Base-by-base conservation (phyloP, 1,140 invertebrate genomes). In the Nasonia giraulti region DNA sequence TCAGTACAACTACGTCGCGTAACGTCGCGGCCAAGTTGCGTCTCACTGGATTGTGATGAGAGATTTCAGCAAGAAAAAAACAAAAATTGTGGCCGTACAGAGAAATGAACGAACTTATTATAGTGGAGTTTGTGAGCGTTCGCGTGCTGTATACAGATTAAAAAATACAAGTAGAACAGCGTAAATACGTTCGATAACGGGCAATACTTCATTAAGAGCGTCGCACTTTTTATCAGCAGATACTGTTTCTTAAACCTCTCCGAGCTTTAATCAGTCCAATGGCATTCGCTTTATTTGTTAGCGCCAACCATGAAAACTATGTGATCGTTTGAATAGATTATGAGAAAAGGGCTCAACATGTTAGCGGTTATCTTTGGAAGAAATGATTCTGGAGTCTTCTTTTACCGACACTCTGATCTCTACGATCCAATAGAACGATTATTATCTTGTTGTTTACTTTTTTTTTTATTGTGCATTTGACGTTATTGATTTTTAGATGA, bases 1-100 rank as follows among this genome's bases (percentile, higher is more conserved):
- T 93, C 96, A 98, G 92, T 99, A 99, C 93, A 98, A 99, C 93
- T 99, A 99, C 93, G 98, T 99, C 91, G 98, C 99, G 89, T 99
- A 97, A 94, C 91, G 90, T 89, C 88, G 55, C 86, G 3, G 75
- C 55, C 81, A 80, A 80, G 40, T 62, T 76, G 12, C 23, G 68
- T 55, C 44, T 1, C 33, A 66, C 50, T 66, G 68, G 50, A 62
- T 55, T 66, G 47, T 75, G 50, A 31, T 84, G 68, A 84, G 23
- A 74, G 27, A 69, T 80, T 80, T 66, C 76, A 81, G 55, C 62
- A 75, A 79, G 47, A 81, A 80, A n/a, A 68, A 82, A 55, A 40
- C 40, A 1, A 80, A 20, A 78, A 83, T 68, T 40, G n/a, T 62
- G 55, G 17, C 23, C 37, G 73, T 75, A 75, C 37, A 44, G 62